Evolutionary conservation across 2,888 invertebrate genomes (phyloP).

Genomic region (Zygaena filipendulae): DNA sequence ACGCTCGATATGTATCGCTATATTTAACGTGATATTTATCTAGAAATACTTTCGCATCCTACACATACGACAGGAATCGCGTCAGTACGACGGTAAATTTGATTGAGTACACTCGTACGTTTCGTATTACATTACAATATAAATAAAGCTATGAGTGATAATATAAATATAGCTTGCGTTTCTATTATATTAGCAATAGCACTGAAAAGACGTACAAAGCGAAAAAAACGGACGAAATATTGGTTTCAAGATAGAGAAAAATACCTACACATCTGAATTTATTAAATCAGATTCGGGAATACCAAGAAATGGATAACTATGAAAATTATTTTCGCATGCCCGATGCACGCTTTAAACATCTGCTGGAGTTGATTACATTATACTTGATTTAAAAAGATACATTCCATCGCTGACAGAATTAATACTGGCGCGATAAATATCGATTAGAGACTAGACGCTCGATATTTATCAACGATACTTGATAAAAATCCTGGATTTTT

Average conservation of each 20-base stretch:
- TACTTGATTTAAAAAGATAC: constrained; percentile 2
- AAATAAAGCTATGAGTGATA: no score
- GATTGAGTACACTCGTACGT: no score
- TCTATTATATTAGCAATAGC: no score
- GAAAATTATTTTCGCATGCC: constrained; percentile 12
- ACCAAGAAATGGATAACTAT: constrained; percentile 11
- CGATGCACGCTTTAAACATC: constrained; percentile 6
- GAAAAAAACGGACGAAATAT: no score
- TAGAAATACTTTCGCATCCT: constrained; percentile 1
- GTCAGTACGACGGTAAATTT: no score
- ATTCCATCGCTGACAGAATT: constrained; percentile 1
- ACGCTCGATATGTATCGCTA: not conserved
- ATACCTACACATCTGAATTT: constrained; percentile 9
- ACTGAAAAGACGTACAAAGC: no score
- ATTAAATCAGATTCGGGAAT: constrained; percentile 6
- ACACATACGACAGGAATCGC: no score
- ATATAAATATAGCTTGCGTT: no score
- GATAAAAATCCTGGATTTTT: not conserved
- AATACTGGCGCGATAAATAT: constrained; percentile 7
- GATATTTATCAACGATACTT: constrained; percentile 2
- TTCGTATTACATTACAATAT: no score
- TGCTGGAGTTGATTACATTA: constrained; percentile 3
- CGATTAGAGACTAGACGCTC: constrained; percentile 2
- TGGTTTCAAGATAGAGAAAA: constrained; percentile 7
- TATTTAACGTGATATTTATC: constrained; percentile 2